Percentiles rank a stretch among this genome's conserved stretches.
These are phyloP conservation scores for Zaprionus vittiger DNA, from an alignment of 1,140 invertebrate species.

Conservation along the genomic window DNA sequence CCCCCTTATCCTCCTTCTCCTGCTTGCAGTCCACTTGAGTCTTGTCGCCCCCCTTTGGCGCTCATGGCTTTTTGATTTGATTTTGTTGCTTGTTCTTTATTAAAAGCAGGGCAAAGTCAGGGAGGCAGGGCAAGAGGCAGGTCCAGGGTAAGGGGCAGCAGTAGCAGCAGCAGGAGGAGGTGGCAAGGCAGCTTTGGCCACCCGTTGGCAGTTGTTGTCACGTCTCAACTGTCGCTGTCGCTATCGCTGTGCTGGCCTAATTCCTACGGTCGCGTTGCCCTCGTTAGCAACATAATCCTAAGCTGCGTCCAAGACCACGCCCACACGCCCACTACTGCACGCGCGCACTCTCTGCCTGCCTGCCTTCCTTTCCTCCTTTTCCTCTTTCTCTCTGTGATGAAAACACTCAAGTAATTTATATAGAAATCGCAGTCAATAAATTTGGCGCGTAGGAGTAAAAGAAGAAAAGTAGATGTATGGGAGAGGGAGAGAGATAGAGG, in stretches of 20 bases:
- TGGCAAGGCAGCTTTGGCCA: neutral
- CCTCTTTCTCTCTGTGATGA: constrained; percentile 4
- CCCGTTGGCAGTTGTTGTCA: constrained; percentile 24
- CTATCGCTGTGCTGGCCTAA: constrained; percentile 53
- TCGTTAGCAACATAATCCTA: constrained; percentile 73
- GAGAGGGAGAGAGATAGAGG: neutral
- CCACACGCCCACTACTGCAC: constrained; percentile 4
- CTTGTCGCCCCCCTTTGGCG: neutral
- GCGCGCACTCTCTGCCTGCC: too few relatives aligned
- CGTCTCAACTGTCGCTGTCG: constrained; percentile 15
- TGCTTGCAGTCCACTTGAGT: too few relatives aligned
- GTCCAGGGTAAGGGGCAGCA: neutral
- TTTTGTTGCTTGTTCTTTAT: constrained; percentile 10
- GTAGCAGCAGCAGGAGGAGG: neutral
- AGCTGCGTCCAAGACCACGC: constrained; percentile 43
- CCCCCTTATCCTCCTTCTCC: neutral
- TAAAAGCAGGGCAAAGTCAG: neutral
- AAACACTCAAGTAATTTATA: constrained; percentile 61
- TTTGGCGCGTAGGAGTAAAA: constrained; percentile 50
- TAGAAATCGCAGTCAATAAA: constrained; percentile 69
- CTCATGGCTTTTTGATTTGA: constrained; percentile 41
- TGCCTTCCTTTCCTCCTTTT: neutral
- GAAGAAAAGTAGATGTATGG: constrained; percentile 7
- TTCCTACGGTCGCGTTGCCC: constrained; percentile 50
- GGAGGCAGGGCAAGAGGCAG: neutral